A percentile compares a stretch with the other conserved stretches of the same genome.
These are phyloP conservation scores for Nomada hirtipes DNA, from an alignment of 2,888 invertebrate species.

Conservation along the genomic window DNA sequence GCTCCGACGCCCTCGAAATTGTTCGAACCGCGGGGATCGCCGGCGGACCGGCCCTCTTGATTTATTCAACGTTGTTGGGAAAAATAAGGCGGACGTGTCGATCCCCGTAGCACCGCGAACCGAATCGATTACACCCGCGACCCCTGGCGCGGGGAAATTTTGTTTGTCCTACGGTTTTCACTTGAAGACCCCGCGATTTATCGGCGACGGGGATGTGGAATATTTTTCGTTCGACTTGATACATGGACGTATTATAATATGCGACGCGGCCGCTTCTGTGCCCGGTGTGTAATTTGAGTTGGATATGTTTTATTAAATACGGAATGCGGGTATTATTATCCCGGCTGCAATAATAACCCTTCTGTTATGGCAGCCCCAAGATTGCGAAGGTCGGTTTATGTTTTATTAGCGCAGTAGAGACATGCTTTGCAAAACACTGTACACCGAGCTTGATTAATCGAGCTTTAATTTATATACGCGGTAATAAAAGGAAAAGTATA, in stretches of 20 bases:
- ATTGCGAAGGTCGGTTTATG: no score
- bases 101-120: constrained; percentile 30
- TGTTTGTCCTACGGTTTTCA: constrained; percentile 37
- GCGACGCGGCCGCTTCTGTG: no score
- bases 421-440: no score
- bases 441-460: no score
- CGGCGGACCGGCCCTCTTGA: constrained; percentile 21
- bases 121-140: constrained; percentile 42
- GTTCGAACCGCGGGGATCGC: constrained; percentile 1
- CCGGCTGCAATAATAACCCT: neutral
- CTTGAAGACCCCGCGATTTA: constrained; percentile 28
- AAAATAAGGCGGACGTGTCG: constrained; percentile 56
- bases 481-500: no score
- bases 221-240: constrained; percentile 3
- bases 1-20: constrained; percentile 39
- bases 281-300: no score
- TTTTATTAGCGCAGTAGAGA: no score
- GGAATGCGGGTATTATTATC: neutral
- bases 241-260: neutral
- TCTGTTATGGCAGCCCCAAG: no score
- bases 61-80: constrained; percentile 53
- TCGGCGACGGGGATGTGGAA: neutral
- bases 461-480: no score
- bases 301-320: neutral
- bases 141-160: constrained; percentile 19